phyloP scores from a whole-genome alignment of 2,797 vertebrate species.

The Microhierax caerulescens region DNA sequence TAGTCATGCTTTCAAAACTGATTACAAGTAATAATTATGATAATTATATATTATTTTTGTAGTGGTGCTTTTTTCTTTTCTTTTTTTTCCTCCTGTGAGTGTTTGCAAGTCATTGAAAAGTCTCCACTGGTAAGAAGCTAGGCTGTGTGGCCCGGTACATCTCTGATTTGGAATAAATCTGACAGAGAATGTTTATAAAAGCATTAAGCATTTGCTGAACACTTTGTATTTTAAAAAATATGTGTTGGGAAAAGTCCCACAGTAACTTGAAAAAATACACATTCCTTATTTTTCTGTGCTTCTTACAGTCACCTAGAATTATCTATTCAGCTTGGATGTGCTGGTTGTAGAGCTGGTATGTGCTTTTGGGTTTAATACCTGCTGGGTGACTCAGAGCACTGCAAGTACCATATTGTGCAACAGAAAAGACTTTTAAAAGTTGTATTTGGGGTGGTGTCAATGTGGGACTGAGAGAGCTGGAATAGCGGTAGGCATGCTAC shows the following conservation, averaged over 20 bases:
- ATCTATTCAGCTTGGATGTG: neutral
- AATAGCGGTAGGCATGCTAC: neutral
- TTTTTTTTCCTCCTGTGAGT: neutral
- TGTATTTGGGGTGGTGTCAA: neutral
- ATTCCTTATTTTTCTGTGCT: neutral
- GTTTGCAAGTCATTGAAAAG: neutral
- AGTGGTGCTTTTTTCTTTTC: neutral
- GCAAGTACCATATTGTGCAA: neutral
- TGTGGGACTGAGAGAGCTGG: neutral
- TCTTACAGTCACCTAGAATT: neutral
- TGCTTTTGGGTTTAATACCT: neutral
- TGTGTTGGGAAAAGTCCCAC: neutral
- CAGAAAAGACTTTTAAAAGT: neutral
- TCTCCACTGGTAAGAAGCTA: neutral
- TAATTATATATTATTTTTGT: neutral
- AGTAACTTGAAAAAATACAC: neutral
- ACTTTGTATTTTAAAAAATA: neutral
- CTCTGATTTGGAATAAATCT: neutral
- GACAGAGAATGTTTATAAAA: slow-evolving; percentile 17
- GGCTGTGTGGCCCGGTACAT: neutral
- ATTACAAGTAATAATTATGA: neutral
- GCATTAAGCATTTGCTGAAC: neutral
- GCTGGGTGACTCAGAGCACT: neutral
- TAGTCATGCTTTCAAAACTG: neutral
- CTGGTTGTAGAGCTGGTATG: neutral